Conservation (phyloP, 2,888 invertebrate genomes). For the Agrochola lota region DNA sequence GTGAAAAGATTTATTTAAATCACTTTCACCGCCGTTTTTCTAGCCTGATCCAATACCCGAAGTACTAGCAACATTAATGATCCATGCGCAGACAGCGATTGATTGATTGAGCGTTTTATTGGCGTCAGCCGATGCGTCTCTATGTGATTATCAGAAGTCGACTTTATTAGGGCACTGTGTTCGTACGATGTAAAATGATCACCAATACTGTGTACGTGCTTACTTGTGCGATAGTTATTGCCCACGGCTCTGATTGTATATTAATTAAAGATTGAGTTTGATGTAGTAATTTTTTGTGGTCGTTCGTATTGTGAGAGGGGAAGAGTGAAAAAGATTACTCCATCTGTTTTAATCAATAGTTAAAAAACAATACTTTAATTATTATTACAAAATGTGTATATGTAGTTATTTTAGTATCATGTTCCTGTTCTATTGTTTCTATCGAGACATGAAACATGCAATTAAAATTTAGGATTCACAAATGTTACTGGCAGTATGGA, state of each 20-base stretch:
- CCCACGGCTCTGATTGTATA: conserved; percentile 40
- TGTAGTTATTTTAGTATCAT: too few relatives aligned
- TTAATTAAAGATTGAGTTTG: conserved; percentile 48
- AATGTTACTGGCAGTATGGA: too few relatives aligned
- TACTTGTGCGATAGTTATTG: conserved; percentile 30
- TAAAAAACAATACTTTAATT: too few relatives aligned
- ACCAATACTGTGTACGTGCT: conserved; percentile 48
- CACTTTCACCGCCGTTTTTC: conserved; percentile 50
- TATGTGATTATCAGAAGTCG: conserved; percentile 65
- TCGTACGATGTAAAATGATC: conserved; percentile 58
- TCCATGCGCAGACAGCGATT: conserved; percentile 71
- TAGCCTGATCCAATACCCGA: conserved; percentile 53
- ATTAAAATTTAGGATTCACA: too few relatives aligned
- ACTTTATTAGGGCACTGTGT: conserved; percentile 64
- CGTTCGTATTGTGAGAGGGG: background rate
- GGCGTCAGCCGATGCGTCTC: conserved; percentile 65
- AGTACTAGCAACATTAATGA: conserved; percentile 71
- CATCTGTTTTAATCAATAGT: background rate
- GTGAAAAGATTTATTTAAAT: too few relatives aligned
- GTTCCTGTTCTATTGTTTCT: too few relatives aligned
- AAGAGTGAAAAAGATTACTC: background rate
- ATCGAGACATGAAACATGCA: too few relatives aligned
- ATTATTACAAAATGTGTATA: background rate
- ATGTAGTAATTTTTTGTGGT: conserved; percentile 23
- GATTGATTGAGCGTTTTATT: conserved; percentile 76